These are phyloP conservation scores for Hyposoter dolosus DNA, from an alignment of 2,888 invertebrate genomes.

Conservation along the genomic window DNA sequence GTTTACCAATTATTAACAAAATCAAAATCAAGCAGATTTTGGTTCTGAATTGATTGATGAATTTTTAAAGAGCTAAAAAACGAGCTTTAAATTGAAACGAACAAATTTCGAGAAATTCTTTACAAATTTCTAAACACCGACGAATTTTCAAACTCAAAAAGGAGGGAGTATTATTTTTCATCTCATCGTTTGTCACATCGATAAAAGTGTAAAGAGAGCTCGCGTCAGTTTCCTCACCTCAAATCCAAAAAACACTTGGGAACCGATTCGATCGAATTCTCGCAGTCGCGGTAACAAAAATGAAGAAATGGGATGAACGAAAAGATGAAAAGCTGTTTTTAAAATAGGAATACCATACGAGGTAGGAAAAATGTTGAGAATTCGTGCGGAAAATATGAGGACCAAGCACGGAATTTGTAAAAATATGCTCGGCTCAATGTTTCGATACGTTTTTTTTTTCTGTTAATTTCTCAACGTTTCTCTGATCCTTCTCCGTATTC, in stretches of 20 bases:
- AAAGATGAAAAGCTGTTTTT: not conserved
- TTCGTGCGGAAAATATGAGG: conserved; percentile 11
- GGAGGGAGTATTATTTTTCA: not conserved
- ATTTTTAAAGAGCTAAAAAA: not conserved
- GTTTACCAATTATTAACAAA: not conserved
- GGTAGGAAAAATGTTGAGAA: conserved; percentile 13
- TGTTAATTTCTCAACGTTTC: not conserved
- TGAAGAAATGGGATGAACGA: not conserved
- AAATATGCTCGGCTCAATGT: conserved; percentile 39
- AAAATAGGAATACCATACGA: not conserved
- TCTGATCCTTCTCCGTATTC: not conserved
- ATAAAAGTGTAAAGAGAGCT: not conserved
- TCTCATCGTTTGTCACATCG: not conserved
- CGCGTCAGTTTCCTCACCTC: conserved; percentile 22
- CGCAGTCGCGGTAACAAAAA: not conserved
- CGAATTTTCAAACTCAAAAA: not conserved
- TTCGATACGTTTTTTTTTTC: conserved; percentile 20
- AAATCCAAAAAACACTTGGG: conserved; percentile 47
- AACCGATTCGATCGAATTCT: conserved; percentile 59
- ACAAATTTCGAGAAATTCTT: not conserved
- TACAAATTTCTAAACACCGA: not conserved
- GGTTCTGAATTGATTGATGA: not conserved
- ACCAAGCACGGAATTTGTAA: conserved; percentile 37
- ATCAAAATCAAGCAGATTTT: too few species aligned
- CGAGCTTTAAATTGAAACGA: not conserved